phyloP scores from a whole-genome alignment of 1,140 invertebrate species.

The Lamellibrachia luymesi region DNA sequence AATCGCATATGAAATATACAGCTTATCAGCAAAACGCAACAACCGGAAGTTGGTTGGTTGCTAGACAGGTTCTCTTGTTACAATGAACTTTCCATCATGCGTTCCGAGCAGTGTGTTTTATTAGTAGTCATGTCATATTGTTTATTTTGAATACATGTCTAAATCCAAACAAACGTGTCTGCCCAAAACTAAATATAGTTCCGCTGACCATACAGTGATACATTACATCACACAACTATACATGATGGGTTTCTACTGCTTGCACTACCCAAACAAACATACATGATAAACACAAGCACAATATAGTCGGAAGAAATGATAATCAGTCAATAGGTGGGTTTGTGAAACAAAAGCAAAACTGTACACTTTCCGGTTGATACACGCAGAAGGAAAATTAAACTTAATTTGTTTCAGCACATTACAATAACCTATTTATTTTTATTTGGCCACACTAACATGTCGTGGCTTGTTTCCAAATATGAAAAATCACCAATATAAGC shows the following conservation, averaged over 20 bases:
- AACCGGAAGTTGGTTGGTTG: neutral
- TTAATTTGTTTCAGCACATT: neutral
- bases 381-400: neutral
- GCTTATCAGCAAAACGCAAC: neutral
- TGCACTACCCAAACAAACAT: neutral
- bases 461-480: neutral
- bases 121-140: too few relatives aligned
- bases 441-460: neutral
- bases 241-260: neutral
- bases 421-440: neutral
- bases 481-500: neutral
- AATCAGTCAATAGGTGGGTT: neutral
- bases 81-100: neutral
- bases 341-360: neutral
- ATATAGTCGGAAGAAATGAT: neutral
- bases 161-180: too few relatives aligned
- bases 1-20: neutral
- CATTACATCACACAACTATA: neutral
- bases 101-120: too few relatives aligned
- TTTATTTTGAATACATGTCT: too few relatives aligned
- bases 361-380: neutral
- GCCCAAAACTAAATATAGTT: too few relatives aligned
- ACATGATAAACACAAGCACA: neutral
- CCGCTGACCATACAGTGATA: neutral
- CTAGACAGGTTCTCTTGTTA: neutral